phyloP scores from a whole-genome alignment of 2,888 invertebrate genomes.

The Cordilura impudica region DNA sequence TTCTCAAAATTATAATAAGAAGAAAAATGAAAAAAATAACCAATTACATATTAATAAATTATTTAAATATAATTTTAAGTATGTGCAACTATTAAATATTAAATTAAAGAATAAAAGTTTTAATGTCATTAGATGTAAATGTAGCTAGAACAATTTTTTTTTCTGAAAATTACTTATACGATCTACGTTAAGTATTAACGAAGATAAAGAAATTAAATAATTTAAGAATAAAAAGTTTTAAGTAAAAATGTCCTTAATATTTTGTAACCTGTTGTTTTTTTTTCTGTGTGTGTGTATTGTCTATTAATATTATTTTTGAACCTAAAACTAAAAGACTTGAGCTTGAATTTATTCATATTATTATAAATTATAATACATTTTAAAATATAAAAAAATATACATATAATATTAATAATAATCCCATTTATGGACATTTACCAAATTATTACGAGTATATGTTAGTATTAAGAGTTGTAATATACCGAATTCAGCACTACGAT shows the following conservation, averaged over 20 bases:
- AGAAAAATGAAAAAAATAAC: background rate
- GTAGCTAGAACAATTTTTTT: constrained; percentile 54
- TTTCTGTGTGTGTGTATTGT: constrained; percentile 14
- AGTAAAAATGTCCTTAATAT: background rate
- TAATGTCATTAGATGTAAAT: constrained; percentile 50
- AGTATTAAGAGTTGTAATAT: background rate
- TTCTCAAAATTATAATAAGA: background rate
- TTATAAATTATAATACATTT: background rate
- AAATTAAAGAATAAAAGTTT: constrained; percentile 14
- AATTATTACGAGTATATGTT: background rate
- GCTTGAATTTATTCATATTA: constrained; percentile 63
- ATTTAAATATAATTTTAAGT: background rate
- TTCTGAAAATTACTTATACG: constrained; percentile 7
- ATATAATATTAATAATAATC: constrained; percentile 1
- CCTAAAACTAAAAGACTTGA: constrained; percentile 65
- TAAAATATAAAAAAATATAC: background rate
- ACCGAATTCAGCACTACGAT: background rate
- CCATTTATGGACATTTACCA: background rate
- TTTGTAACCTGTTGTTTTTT: constrained; percentile 9
- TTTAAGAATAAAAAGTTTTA: background rate
- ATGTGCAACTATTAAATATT: background rate
- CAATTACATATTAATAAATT: background rate
- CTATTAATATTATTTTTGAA: constrained; percentile 22
- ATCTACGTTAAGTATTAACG: background rate
- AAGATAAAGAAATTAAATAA: constrained; percentile 1